These are phyloP conservation scores for Sipha flava DNA, from an alignment of 1,140 invertebrate species.

Conservation along the genomic window DNA sequence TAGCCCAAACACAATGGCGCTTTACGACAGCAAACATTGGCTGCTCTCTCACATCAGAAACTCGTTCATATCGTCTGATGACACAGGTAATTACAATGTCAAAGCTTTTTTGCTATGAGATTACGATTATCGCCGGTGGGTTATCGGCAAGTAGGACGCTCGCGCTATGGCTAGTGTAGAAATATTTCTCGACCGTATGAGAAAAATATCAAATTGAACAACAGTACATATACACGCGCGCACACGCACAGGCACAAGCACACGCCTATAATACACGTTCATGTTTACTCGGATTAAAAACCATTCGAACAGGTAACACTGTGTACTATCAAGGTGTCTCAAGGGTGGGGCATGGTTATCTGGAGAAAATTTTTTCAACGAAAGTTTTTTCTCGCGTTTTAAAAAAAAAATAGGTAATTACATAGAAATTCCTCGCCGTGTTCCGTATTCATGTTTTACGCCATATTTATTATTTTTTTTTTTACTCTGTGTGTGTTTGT, in stretches of 20 bases:
- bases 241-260: too few species aligned
- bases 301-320: slow-evolving; percentile 17
- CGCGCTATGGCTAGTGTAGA: too few species aligned
- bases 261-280: too few species aligned
- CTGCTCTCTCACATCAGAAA: slow-evolving; percentile 84
- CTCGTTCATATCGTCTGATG: slow-evolving; percentile 91
- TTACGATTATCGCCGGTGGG: too few species aligned
- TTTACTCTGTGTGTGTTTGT: neutral
- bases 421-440: neutral
- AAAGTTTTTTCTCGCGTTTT: slow-evolving; percentile 22
- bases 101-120: too few species aligned
- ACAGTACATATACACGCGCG: too few species aligned
- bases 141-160: too few species aligned
- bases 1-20: slow-evolving; percentile 57
- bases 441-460: neutral
- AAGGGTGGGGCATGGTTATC: slow-evolving; percentile 31
- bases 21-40: slow-evolving; percentile 88
- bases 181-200: too few species aligned
- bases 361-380: slow-evolving; percentile 31
- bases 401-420: slow-evolving; percentile 12
- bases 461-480: neutral
- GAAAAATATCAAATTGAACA: too few species aligned
- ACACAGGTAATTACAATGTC: slow-evolving; percentile 76
- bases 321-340: slow-evolving; percentile 22
- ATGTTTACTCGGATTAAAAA: neutral